phyloP scores from a whole-genome alignment of 2,797 vertebrate genomes.

The Dendrocincla fuliginosa region DNA sequence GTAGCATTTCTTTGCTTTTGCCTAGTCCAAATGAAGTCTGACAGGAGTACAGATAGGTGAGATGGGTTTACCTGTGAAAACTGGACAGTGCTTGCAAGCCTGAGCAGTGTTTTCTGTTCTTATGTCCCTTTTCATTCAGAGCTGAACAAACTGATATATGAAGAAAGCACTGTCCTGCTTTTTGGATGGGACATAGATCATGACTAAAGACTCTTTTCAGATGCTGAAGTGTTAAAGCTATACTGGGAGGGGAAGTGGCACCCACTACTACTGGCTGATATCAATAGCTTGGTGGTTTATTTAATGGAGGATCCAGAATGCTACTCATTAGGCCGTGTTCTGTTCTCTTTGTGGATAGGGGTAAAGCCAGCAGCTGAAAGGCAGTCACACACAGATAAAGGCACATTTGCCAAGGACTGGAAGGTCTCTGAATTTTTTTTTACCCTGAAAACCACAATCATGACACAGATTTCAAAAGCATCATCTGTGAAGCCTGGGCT shows the following conservation, averaged over 20 bases:
- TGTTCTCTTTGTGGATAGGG: fast-evolving
- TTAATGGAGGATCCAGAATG: background rate
- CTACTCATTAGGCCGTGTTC: background rate
- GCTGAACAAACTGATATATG: background rate
- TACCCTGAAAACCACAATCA: background rate
- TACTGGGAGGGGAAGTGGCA: background rate
- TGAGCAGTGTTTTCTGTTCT: background rate
- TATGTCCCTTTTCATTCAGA: background rate
- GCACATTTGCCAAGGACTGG: background rate
- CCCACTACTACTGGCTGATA: background rate
- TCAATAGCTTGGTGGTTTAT: background rate
- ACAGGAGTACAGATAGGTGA: fast-evolving
- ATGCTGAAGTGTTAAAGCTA: background rate
- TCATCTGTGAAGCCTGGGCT: background rate
- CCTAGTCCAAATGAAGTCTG: background rate
- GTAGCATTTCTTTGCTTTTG: background rate
- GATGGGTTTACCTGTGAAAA: background rate
- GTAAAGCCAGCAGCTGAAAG: background rate
- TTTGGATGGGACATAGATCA: background rate
- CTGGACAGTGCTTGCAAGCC: background rate
- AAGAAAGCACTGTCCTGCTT: background rate
- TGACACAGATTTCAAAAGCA: background rate
- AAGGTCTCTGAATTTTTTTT: background rate
- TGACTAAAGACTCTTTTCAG: background rate
- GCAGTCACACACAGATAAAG: background rate